Percentiles rank a stretch among this genome's conserved stretches.
These are phyloP conservation scores for Calyptomena viridis DNA, from an alignment of 2,113 vertebrate species.

Conservation along the genomic window DNA sequence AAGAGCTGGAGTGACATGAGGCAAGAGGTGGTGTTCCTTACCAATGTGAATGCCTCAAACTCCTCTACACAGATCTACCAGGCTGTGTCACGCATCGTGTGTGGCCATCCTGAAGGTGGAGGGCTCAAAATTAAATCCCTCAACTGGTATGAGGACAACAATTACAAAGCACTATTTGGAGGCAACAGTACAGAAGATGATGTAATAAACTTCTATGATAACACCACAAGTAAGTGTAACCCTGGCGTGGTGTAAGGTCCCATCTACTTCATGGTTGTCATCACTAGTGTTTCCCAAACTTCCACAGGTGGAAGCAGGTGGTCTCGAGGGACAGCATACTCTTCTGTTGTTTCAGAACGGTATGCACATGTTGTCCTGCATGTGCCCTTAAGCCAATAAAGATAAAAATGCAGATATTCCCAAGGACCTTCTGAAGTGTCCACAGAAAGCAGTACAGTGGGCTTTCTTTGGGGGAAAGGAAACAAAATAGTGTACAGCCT, in stretches of 20 bases:
- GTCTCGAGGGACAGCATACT: not conserved
- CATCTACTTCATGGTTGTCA: not conserved
- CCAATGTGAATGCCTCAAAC: slow-evolving; percentile 74
- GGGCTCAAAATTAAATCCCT: slow-evolving; percentile 98
- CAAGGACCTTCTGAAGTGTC: not conserved
- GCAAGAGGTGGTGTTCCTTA: slow-evolving; percentile 89
- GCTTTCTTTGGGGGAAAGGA: not conserved
- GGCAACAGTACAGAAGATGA: slow-evolving; percentile 78
- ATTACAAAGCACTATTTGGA: slow-evolving; percentile 95
- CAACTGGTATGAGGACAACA: slow-evolving; percentile 98
- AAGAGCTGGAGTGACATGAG: slow-evolving; percentile 95
- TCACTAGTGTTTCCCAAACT: not conserved
- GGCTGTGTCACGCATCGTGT: slow-evolving; percentile 93
- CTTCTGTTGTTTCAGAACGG: not conserved
- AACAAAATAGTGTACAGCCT: accelerated
- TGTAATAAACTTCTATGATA: slow-evolving; percentile 73
- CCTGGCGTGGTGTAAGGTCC: not conserved
- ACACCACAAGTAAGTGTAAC: slow-evolving; percentile 78
- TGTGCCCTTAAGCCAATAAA: not conserved
- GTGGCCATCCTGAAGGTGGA: slow-evolving; percentile 93
- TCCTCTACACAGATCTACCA: slow-evolving; percentile 92
- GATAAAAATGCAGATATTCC: not conserved
- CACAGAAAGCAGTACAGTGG: not conserved
- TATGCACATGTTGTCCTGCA: accelerated
- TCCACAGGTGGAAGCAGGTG: not conserved